Evolutionary conservation across 2,888 invertebrate species (phyloP).

Genomic region (Acleris sparsana): DNA sequence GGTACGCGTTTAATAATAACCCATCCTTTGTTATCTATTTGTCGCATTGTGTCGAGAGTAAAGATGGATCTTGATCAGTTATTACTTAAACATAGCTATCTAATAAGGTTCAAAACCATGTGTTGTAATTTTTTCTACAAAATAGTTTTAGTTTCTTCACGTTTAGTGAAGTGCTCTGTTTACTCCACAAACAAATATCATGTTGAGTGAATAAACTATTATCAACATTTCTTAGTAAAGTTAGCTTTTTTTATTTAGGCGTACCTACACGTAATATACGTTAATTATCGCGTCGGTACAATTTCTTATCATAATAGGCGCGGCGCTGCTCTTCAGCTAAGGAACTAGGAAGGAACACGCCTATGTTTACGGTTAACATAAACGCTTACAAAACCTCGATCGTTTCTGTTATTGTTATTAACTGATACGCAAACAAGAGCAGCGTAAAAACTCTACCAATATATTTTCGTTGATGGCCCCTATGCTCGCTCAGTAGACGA

Average conservation of each 20-base stretch:
- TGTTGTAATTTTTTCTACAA: too few species aligned
- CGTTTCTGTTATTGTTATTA: conserved; percentile 44
- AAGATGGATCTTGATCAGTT: too few species aligned
- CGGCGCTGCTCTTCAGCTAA: conserved; percentile 23
- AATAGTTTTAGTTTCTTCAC: too few species aligned
- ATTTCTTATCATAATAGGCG: conserved; percentile 33
- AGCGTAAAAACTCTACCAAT: conserved; percentile 10
- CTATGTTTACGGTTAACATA: conserved; percentile 42
- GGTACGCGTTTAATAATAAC: conserved; percentile 4
- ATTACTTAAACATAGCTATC: too few species aligned
- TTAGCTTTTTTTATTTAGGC: conserved; percentile 8
- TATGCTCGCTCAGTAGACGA: conserved; percentile 22
- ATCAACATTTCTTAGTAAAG: conserved; percentile 8
- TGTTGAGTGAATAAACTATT: background rate
- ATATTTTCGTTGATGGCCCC: conserved; percentile 27
- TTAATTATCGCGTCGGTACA: conserved; percentile 24
- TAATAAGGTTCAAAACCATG: too few species aligned
- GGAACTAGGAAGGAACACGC: conserved; percentile 22
- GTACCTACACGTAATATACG: conserved; percentile 15
- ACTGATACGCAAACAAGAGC: conserved; percentile 27
- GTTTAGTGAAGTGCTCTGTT: too few species aligned
- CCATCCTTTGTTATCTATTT: background rate
- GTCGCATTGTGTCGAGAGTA: background rate
- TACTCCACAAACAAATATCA: too few species aligned
- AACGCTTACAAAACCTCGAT: conserved; percentile 40